Conservation (phyloP, 2,113 vertebrate genomes). For the Callopanchax toddi region DNA sequence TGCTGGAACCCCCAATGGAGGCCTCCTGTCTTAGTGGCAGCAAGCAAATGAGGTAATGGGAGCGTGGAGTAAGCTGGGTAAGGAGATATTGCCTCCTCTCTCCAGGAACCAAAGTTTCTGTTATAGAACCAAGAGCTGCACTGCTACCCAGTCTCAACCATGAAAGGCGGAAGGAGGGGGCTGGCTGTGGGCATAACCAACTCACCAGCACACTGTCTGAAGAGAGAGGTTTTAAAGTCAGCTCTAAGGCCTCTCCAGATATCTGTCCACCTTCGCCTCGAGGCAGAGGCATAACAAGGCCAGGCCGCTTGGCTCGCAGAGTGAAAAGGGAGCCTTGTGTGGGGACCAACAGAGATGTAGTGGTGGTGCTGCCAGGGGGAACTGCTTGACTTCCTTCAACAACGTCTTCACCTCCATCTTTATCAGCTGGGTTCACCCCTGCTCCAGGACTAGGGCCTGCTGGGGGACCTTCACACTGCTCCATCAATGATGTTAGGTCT, state of each 20-base stretch:
- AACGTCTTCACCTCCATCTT: conserved; percentile 64
- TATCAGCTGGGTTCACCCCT: conserved; percentile 56
- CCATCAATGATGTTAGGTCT: conserved; percentile 87
- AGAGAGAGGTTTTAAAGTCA: conserved; percentile 88
- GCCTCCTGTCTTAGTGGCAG: conserved; percentile 83
- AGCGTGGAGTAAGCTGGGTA: conserved; percentile 87
- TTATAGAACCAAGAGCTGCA: conserved; percentile 88
- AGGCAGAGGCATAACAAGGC: conserved; percentile 84
- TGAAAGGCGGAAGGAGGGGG: conserved; percentile 88
- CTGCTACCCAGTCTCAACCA: conserved; percentile 90
- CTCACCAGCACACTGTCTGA: conserved; percentile 90
- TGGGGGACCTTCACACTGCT: conserved; percentile 84
- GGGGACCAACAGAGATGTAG: conserved; percentile 73
- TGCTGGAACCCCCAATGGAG: conserved; percentile 62
- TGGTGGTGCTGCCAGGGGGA: conserved; percentile 76
- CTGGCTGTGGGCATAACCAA: conserved; percentile 83
- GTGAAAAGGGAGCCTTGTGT: conserved; percentile 90
- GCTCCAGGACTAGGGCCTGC: conserved; percentile 72
- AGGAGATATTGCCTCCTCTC: conserved; percentile 91
- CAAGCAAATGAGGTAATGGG: conserved; percentile 91
- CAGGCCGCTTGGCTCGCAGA: conserved; percentile 84
- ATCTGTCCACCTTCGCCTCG: conserved; percentile 73
- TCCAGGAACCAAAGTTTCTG: conserved; percentile 91
- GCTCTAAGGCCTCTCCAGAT: conserved; percentile 81
- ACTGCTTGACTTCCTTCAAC: conserved; percentile 66